phyloP scores from a whole-genome alignment of 2,113 vertebrate species.

The Rhineura floridana region DNA sequence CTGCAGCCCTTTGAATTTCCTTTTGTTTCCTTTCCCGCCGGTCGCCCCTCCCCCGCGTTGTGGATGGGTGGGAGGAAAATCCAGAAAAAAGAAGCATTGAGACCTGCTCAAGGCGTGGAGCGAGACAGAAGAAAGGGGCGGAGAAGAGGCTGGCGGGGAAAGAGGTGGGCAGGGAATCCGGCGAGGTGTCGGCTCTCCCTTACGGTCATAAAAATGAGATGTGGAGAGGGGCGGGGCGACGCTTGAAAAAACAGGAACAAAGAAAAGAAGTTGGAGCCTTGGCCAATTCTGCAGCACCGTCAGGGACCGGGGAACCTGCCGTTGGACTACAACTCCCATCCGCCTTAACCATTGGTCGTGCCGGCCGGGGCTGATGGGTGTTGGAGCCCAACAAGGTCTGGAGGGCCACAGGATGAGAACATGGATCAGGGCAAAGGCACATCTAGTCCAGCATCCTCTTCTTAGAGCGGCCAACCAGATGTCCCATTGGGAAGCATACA shows the following conservation, averaged over 20 bases:
- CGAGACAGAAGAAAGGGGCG: not conserved
- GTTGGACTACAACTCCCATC: too few relatives aligned
- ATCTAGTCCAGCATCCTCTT: not conserved
- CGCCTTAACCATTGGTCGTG: too few relatives aligned
- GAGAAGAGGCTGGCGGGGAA: not conserved
- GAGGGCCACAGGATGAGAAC: too few relatives aligned
- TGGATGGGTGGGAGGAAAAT: not conserved
- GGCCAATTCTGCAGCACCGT: not conserved
- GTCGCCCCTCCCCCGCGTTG: not conserved
- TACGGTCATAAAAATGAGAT: too few relatives aligned
- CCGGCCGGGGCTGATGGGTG: too few relatives aligned
- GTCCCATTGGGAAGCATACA: too few relatives aligned
- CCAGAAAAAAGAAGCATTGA: too few relatives aligned
- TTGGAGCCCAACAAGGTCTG: too few relatives aligned
- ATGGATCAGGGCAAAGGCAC: not conserved
- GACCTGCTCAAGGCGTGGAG: not conserved
- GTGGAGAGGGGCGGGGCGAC: not conserved
- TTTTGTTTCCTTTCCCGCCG: slow-evolving; percentile 1
- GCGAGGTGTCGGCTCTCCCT: not conserved
- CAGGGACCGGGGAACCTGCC: too few relatives aligned
- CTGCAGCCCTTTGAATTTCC: not conserved
- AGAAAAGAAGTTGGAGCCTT: not conserved
- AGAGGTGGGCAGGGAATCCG: not conserved
- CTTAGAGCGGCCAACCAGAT: not conserved
- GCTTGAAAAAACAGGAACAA: not conserved